Conservation (phyloP, 2,888 invertebrate species). For the Smittia sp. region DNA sequence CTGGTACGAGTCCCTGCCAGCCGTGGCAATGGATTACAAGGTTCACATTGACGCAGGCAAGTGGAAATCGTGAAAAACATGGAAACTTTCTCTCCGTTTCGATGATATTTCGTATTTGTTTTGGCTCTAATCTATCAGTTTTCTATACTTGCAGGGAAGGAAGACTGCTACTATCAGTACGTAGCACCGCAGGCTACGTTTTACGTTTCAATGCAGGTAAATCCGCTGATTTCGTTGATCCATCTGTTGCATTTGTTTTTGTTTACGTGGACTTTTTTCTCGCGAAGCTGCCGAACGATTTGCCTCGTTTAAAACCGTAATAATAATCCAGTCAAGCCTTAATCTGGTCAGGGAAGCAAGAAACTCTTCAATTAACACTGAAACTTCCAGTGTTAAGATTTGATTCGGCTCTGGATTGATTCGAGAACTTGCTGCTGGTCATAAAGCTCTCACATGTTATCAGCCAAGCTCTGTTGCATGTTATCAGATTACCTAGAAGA, state of each 20-base stretch:
- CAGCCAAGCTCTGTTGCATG: neutral
- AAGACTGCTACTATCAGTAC: conserved; percentile 94
- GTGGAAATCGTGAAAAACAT: neutral
- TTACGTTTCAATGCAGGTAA: conserved; percentile 90
- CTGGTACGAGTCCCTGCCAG: conserved; percentile 84
- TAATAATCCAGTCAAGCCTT: no score
- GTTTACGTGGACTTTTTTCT: conserved; percentile 25
- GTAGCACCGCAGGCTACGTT: conserved; percentile 89
- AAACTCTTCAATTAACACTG: no score
- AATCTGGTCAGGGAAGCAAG: no score
- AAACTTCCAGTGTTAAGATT: no score
- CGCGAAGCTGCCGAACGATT: neutral
- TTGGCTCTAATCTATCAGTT: neutral
- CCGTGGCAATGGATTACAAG: conserved; percentile 94
- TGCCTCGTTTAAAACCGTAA: no score
- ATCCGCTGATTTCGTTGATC: conserved; percentile 43
- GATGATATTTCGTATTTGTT: no score
- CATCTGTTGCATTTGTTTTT: conserved; percentile 35
- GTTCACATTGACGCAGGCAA: conserved; percentile 87
- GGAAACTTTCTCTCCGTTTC: neutral
- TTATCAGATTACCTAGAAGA: neutral
- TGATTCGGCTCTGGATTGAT: no score
- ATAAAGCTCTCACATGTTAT: no score
- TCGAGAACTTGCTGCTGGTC: no score
- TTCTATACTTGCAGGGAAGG: conserved; percentile 55